phyloP scores from a whole-genome alignment of 2,113 vertebrate genomes.

The Rhizomys pruinosus region DNA sequence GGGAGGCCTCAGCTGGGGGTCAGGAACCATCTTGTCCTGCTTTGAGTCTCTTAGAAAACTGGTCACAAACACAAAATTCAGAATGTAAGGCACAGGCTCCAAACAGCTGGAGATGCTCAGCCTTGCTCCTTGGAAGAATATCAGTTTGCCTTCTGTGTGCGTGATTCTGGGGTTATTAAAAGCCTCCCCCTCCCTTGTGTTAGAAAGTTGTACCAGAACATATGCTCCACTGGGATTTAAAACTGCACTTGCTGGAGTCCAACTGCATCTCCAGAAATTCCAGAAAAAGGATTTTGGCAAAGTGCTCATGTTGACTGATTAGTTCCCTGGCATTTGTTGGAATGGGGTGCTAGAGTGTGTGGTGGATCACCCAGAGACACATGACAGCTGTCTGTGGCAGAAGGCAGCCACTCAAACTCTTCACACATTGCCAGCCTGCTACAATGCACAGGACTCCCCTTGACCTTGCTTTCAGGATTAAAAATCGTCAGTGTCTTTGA shows the following conservation, averaged over 20 bases:
- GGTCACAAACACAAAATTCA: neutral
- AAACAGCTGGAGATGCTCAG: neutral
- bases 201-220: neutral
- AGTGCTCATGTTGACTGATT: neutral
- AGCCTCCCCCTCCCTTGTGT: neutral
- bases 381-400: neutral
- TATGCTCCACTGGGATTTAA: neutral
- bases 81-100: neutral
- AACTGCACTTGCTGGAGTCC: neutral
- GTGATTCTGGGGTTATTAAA: neutral
- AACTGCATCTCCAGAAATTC: slow-evolving; percentile 39
- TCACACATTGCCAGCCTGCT: neutral
- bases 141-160: neutral
- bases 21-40: neutral
- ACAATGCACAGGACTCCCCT: neutral
- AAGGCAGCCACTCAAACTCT: neutral
- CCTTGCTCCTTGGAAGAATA: neutral
- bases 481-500: neutral
- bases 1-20: neutral
- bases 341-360: rapidly evolving
- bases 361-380: neutral
- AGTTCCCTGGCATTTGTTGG: slow-evolving; percentile 27
- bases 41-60: neutral
- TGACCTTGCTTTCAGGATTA: neutral
- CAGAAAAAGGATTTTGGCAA: slow-evolving; percentile 42